A percentile compares a stretch with the other conserved stretches of the same genome.
Conservation (phyloP, 2,797 vertebrate species). For the Ctenosaura bakeri region DNA sequence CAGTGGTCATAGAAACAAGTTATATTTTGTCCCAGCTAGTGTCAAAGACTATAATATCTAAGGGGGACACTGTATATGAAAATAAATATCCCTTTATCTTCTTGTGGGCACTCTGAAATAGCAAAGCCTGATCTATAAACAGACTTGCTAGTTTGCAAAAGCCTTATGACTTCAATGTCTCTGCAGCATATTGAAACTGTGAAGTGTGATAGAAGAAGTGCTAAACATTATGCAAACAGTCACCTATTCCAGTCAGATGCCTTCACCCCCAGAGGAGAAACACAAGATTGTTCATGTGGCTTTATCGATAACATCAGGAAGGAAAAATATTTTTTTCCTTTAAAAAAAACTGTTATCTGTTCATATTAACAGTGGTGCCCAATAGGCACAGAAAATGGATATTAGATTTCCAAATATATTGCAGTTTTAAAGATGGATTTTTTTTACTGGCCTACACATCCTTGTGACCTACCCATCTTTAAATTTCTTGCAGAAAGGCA, state of each 20-base stretch:
- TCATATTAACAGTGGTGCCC: background rate
- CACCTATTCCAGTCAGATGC: slow-evolving; percentile 48
- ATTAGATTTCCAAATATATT: background rate
- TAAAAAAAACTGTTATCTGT: background rate
- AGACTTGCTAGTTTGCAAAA: slow-evolving; percentile 55
- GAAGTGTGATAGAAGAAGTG: slow-evolving; percentile 39
- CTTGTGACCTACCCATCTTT: background rate
- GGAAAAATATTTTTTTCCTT: background rate
- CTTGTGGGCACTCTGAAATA: slow-evolving; percentile 48
- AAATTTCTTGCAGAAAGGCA: background rate
- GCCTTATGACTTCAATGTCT: slow-evolving; percentile 41
- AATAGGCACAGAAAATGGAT: background rate
- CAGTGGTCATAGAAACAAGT: background rate
- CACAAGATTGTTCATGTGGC: background rate
- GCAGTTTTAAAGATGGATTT: background rate
- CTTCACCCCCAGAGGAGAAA: slow-evolving; percentile 14
- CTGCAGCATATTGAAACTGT: slow-evolving; percentile 36
- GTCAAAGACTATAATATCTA: background rate
- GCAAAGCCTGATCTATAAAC: slow-evolving; percentile 8
- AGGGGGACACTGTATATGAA: background rate
- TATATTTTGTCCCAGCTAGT: background rate
- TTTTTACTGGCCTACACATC: background rate
- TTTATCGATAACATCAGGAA: background rate
- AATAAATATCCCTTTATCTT: background rate
- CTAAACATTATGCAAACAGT: slow-evolving; percentile 41